phyloP scores from a whole-genome alignment of 2,113 vertebrate genomes.

The Gopherus flavomarginatus region DNA sequence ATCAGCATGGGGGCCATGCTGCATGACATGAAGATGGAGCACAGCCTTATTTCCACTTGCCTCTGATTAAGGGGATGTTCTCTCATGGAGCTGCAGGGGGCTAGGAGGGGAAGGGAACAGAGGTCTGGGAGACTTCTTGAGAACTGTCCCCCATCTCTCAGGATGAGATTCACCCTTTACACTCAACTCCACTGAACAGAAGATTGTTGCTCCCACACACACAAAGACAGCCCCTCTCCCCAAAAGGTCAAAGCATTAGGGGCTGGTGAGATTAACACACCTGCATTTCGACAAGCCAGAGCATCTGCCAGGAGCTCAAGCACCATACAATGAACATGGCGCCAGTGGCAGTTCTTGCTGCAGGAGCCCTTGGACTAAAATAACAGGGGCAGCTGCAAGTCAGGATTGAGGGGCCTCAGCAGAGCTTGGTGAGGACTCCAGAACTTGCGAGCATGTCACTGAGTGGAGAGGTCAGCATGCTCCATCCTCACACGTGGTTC shows the following conservation, averaged over 20 bases:
- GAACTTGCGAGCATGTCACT: not conserved
- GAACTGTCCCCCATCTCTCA: not conserved
- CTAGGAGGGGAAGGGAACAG: not conserved
- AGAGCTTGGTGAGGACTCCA: not conserved
- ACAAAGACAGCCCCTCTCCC: not conserved
- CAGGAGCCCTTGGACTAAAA: not conserved
- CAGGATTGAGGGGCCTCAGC: not conserved
- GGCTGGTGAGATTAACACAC: not conserved
- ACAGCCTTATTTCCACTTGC: not conserved
- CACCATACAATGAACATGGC: not conserved
- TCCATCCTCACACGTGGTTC: not conserved
- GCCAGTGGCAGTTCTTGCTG: not conserved
- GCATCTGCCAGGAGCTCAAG: not conserved
- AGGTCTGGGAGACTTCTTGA: not conserved
- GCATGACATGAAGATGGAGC: not conserved
- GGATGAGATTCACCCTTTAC: not conserved
- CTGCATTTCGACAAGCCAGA: not conserved
- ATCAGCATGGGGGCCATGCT: not conserved
- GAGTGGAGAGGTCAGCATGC: not conserved
- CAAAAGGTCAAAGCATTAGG: not conserved
- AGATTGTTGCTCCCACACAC: not conserved
- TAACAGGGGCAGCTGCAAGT: not conserved
- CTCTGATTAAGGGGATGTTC: not conserved
- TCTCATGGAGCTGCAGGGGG: not conserved
- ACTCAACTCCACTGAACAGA: not conserved